Percentiles rank a stretch among this genome's conserved stretches.
These are phyloP conservation scores for Cheilosia urbana DNA, from an alignment of 2,888 invertebrate species.

Conservation along the genomic window DNA sequence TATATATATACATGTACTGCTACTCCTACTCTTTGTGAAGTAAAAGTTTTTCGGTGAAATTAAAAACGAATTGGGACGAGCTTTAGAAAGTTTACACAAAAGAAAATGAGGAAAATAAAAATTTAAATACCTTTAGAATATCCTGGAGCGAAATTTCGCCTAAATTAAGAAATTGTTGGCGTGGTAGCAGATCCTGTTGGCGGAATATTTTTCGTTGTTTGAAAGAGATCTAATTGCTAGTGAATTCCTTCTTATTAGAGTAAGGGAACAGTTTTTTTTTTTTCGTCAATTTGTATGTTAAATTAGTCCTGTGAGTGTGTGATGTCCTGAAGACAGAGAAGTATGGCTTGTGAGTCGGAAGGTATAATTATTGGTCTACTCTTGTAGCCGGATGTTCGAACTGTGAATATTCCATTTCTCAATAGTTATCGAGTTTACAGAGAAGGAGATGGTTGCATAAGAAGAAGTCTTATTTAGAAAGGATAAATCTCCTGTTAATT, in stretches of 20 bases:
- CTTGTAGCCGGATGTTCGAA: background rate
- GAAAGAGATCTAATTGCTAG: constrained; percentile 33
- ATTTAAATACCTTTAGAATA: constrained; percentile 17
- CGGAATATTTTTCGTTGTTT: background rate
- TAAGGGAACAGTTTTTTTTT: constrained; percentile 24
- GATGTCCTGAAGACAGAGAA: background rate
- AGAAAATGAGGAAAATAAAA: constrained; percentile 9
- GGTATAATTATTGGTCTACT: background rate
- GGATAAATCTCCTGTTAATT: too few species aligned
- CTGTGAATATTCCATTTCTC: too few species aligned
- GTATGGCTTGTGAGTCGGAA: constrained; percentile 4
- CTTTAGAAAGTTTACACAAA: constrained; percentile 32
- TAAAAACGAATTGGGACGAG: constrained; percentile 28
- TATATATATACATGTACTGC: background rate
- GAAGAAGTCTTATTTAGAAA: too few species aligned
- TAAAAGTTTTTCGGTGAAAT: constrained; percentile 20
- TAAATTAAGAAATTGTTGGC: constrained; percentile 9
- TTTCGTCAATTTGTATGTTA: constrained; percentile 18
- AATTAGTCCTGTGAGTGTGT: constrained; percentile 37
- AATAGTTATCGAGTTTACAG: too few species aligned
- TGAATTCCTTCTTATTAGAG: constrained; percentile 39
- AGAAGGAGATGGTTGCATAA: too few species aligned
- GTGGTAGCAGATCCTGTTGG: background rate
- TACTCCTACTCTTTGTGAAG: background rate
- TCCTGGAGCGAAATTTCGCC: constrained; percentile 23